These are phyloP conservation scores for Morone saxatilis DNA, from an alignment of 2,113 vertebrate genomes.

Conservation along the genomic window DNA sequence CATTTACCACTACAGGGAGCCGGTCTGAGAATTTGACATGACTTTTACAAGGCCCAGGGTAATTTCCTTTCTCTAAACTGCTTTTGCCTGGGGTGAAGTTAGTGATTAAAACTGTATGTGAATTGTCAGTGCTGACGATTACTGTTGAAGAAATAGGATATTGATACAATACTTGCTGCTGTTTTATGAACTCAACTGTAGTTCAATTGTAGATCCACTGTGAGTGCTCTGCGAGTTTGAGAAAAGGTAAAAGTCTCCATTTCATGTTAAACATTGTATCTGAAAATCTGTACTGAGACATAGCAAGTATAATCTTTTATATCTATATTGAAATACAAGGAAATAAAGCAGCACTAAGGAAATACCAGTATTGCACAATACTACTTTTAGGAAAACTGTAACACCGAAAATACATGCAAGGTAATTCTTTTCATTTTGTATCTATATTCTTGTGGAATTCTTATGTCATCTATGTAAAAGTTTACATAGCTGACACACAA, in stretches of 20 bases:
- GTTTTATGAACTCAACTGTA: not conserved
- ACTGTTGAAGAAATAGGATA: not conserved
- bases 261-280: too few relatives aligned
- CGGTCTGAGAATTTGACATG: constrained; percentile 61
- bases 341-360: not conserved
- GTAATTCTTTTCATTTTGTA: not conserved
- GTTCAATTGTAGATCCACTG: not conserved
- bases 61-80: constrained; percentile 56
- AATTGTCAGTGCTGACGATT: constrained; percentile 1
- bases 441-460: too few relatives aligned
- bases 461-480: too few relatives aligned
- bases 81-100: constrained; percentile 29
- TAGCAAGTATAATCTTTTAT: not conserved
- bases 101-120: constrained; percentile 7
- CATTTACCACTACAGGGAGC: constrained; percentile 72
- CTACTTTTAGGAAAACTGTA: not conserved
- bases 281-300: not conserved
- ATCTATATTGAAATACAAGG: not conserved
- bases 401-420: not conserved
- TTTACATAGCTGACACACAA: too few relatives aligned
- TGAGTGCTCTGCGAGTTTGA: not conserved
- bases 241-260: not conserved
- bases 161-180: not conserved
- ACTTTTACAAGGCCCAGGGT: constrained; percentile 74
- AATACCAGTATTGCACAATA: not conserved